Evolutionary conservation across 2,888 invertebrate genomes (phyloP).

Genomic region (Balanococcus diminutus): DNA sequence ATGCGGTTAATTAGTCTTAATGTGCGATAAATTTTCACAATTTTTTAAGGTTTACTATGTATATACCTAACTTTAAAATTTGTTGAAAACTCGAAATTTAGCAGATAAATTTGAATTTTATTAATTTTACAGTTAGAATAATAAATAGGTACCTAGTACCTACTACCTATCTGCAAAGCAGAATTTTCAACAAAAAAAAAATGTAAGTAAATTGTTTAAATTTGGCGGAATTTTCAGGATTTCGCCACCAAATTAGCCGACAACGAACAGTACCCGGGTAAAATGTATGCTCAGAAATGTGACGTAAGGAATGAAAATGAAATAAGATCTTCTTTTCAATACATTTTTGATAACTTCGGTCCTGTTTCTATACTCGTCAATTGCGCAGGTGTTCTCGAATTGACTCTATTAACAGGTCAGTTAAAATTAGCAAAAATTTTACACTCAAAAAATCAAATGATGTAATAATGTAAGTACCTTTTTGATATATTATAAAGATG

Average conservation of each 20-base stretch:
- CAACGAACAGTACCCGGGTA: background rate
- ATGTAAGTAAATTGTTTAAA: background rate
- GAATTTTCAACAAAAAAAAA: slow-evolving; percentile 60
- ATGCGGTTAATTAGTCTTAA: no score
- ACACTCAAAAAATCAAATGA: background rate
- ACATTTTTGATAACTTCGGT: background rate
- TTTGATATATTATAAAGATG: background rate
- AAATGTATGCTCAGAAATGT: slow-evolving; percentile 10
- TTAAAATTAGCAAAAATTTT: background rate
- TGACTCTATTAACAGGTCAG: background rate
- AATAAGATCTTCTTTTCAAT: background rate
- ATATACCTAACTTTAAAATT: no score
- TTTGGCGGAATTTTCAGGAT: background rate
- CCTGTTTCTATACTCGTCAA: background rate
- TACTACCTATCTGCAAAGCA: no score
- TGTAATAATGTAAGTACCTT: background rate
- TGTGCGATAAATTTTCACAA: no score
- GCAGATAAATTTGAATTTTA: no score
- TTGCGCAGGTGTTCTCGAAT: background rate
- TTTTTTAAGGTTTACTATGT: no score
- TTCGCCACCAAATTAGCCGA: background rate
- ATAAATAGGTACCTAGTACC: no score
- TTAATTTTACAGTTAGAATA: no score
- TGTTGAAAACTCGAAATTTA: no score
- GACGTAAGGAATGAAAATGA: background rate